Conservation (phyloP, 2,797 vertebrate genomes). For the Delichon dasypus region DNA sequence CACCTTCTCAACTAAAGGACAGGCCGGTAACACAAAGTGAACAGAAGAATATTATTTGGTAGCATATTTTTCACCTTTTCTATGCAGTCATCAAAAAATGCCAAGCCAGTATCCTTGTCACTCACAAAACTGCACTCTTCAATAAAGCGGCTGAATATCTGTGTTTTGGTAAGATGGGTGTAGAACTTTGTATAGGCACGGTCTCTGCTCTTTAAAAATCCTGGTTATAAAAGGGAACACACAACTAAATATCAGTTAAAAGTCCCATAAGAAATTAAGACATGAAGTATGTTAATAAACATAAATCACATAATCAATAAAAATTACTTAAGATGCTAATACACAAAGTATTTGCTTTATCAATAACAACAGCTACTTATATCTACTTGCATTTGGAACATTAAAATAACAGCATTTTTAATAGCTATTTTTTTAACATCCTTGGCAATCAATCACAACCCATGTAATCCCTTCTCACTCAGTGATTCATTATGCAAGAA, state of each 20-base stretch:
- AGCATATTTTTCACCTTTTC: conserved; percentile 87
- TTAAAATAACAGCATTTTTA: background rate
- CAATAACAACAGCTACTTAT: background rate
- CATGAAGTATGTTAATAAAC: background rate
- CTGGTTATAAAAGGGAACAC: conserved; percentile 72
- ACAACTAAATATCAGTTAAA: conserved; percentile 23
- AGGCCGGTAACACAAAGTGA: background rate
- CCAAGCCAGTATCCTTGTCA: conserved; percentile 98
- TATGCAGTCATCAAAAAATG: conserved; percentile 98
- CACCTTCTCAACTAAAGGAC: background rate
- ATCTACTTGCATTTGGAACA: background rate
- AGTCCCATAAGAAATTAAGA: background rate
- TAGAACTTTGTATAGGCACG: conserved; percentile 97
- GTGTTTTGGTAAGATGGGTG: conserved; percentile 92
- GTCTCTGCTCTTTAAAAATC: conserved; percentile 96
- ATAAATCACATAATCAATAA: background rate
- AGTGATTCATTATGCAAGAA: background rate
- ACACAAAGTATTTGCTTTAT: background rate
- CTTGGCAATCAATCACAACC: background rate
- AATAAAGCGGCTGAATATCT: conserved; percentile 98
- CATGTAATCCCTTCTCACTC: background rate
- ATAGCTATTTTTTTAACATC: background rate
- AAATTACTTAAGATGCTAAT: background rate
- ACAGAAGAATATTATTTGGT: background rate
- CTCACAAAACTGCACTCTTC: conserved; percentile 99